Evolutionary conservation across 1,140 invertebrate species (phyloP), one percentile per base, ranked within the genome.

Genomic region (Hydropsyche tenuis): DNA sequence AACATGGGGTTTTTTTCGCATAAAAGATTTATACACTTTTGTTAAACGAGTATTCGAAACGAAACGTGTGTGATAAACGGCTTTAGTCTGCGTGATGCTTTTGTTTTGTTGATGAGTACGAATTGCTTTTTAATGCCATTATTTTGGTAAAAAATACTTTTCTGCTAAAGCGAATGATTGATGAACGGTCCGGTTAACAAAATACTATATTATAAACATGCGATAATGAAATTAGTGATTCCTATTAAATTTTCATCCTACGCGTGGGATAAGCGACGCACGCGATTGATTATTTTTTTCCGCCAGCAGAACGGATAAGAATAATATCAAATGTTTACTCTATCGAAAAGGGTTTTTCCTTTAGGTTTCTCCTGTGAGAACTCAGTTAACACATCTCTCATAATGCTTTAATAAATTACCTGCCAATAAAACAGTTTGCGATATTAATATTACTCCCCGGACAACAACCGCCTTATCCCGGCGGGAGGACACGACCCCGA

Each of bases 371-470:
- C 51, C 22, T 1, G 18, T 11, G 23, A 60, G 23, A 1, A 25
- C 22, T 25, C 56, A 23, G 20, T 60, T 60, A 60, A 27, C 45
- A 14, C 9, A n/a, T 43, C 43, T 43, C 45, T 68, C 45, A 68
- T 68, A 68, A 68, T 68, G 68, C 37, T 46, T 42, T 70, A 56
- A 70, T 70, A 70, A 70, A 70, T 70, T 70, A 70, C 68, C 68
- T 70, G 68, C 68, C 68, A 70, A 70, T 70, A 70, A 70, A 70
- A 70, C 68, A 70, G 68, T 70, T 70, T 70, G 68, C 48, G 48
- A 70, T 70, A 70, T 70, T 70, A 70, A 70, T 70, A 70, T 70
- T 56, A 56, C 42, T 70, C 68, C 68, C 68, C 68, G n/a, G 30
- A 70, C 68, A 70, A 70, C 48, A 70, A 56, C 48, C 68, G 51